These are phyloP conservation scores for Plodia interpunctella DNA, from an alignment of 1,140 invertebrate species.

Conservation along the genomic window DNA sequence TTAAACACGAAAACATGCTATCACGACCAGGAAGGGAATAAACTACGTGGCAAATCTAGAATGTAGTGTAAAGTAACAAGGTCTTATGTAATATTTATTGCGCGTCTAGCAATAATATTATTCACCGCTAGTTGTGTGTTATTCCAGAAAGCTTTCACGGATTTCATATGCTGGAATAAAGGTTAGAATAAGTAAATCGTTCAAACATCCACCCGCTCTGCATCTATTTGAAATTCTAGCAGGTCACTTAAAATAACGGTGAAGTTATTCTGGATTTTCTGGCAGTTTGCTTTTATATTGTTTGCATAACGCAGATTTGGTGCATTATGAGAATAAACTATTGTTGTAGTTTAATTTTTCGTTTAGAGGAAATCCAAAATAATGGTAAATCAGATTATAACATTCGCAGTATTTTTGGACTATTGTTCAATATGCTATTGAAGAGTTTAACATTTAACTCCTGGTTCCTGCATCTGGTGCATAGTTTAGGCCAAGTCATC, in stretches of 20 bases:
- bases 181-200: slow-evolving; percentile 3
- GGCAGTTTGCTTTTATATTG: not conserved
- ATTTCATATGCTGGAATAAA: slow-evolving; percentile 4
- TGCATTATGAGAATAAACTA: not conserved
- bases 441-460: no score
- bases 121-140: not conserved
- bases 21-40: no score
- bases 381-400: not conserved
- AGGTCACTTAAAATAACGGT: slow-evolving; percentile 1
- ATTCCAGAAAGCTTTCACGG: not conserved
- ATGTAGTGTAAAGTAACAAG: not conserved
- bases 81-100: not conserved
- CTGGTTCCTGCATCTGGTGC: no score
- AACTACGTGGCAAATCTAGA: not conserved
- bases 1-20: no score
- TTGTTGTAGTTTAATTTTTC: not conserved
- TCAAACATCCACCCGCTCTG: not conserved
- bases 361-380: not conserved
- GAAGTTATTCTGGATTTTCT: not conserved
- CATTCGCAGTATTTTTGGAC: not conserved
- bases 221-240: slow-evolving; percentile 5
- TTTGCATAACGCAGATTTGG: not conserved
- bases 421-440: no score
- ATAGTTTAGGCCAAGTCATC: no score
- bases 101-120: not conserved